Conservation (phyloP, 2,797 vertebrate genomes). For the Ptychadena robeensis region DNA sequence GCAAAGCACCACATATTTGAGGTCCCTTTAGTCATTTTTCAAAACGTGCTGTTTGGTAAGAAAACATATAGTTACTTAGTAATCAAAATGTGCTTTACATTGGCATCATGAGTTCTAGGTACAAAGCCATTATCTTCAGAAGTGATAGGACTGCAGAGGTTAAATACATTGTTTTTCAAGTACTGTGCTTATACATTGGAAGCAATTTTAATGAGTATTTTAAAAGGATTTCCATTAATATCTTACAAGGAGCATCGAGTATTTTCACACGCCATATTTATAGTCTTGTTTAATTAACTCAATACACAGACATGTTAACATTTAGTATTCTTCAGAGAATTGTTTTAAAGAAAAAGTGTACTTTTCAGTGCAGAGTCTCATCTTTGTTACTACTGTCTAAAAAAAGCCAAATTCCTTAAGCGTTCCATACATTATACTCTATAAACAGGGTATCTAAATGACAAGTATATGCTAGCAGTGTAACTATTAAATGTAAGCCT, state of each 20-base stretch:
- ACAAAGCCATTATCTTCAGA: not conserved
- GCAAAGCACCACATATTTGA: slow-evolving; percentile 8
- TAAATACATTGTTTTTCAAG: not conserved
- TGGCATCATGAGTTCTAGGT: not conserved
- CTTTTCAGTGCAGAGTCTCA: no score
- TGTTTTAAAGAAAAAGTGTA: no score
- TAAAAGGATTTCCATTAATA: not conserved
- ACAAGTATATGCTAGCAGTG: no score
- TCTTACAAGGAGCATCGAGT: not conserved
- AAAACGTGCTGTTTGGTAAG: slow-evolving; percentile 12
- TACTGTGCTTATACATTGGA: no score
- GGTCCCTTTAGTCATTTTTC: slow-evolving; percentile 28
- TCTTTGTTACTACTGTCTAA: no score
- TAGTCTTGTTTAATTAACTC: not conserved
- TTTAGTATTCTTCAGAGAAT: no score
- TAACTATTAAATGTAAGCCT: no score
- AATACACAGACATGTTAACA: no score
- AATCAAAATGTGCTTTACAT: slow-evolving; percentile 15
- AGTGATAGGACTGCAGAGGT: not conserved
- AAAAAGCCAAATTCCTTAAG: no score
- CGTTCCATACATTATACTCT: no score
- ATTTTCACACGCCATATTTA: not conserved
- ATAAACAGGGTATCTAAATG: no score
- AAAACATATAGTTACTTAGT: slow-evolving; percentile 32
- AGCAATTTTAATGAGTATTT: not conserved